These are phyloP conservation scores for Serilophus lunatus DNA, from an alignment of 2,113 vertebrate species.

Conservation along the genomic window DNA sequence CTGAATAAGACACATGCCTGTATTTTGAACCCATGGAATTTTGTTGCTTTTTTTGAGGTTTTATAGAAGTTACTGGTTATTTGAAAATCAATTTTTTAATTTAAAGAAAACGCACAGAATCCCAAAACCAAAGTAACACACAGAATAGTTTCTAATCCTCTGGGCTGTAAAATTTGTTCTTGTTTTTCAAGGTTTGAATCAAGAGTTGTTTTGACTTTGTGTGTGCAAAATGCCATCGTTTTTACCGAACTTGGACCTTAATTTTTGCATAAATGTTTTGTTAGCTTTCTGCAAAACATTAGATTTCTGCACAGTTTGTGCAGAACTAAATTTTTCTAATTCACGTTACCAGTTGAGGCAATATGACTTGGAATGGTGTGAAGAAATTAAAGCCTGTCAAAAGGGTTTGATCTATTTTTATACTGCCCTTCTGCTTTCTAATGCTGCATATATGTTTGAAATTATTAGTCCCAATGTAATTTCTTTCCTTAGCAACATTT, in stretches of 20 bases:
- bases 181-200: not conserved
- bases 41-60: not conserved
- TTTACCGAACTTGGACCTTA: not conserved
- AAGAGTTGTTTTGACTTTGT: not conserved
- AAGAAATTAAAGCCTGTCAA: not conserved
- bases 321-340: not conserved
- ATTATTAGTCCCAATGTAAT: not conserved
- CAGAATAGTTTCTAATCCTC: not conserved
- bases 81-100: not conserved
- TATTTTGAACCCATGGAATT: not conserved
- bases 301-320: not conserved
- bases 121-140: not conserved
- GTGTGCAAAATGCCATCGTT: not conserved
- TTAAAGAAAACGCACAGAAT: not conserved
- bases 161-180: not conserved
- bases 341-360: not conserved
- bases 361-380: not conserved
- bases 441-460: not conserved
- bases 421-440: slow-evolving; percentile 5
- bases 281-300: not conserved
- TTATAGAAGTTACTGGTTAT: not conserved
- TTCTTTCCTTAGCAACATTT: not conserved
- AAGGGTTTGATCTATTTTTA: slow-evolving; percentile 20
- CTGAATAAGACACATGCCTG: not conserved
- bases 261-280: not conserved